Evolutionary conservation across 1,140 invertebrate genomes (phyloP).

Genomic region (Ridgeia piscesae): DNA sequence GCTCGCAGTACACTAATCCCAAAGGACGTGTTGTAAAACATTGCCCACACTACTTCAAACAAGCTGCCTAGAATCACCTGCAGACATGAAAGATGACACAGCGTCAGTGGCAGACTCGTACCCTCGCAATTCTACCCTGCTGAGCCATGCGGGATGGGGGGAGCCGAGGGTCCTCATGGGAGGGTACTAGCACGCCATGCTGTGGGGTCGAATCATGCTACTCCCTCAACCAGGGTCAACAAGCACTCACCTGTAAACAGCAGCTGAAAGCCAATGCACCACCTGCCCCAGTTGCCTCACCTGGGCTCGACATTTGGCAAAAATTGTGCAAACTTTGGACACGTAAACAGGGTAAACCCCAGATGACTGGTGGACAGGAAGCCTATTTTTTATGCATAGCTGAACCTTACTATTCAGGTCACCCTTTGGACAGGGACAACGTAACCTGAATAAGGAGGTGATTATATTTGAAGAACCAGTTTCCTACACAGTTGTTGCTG

Average conservation of each 20-base stretch:
- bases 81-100: conserved; percentile 23
- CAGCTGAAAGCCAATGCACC: background rate
- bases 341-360: no score
- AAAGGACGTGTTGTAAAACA: conserved; percentile 92
- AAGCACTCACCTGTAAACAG: background rate
- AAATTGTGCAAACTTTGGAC: background rate
- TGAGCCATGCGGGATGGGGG: background rate
- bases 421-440: no score
- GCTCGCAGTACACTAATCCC: conserved; percentile 98
- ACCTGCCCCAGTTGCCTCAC: background rate
- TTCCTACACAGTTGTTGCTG: no score
- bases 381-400: no score
- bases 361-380: no score
- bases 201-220: conserved; percentile 3
- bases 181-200: background rate
- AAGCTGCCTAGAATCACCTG: conserved; percentile 91
- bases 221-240: background rate
- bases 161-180: background rate
- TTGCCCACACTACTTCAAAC: conserved; percentile 98
- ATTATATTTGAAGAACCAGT: no score
- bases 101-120: background rate
- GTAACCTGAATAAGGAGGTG: no score
- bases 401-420: no score
- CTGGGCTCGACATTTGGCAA: background rate
- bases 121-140: background rate